These are phyloP conservation scores for Gobius niger DNA, from an alignment of 2,113 vertebrate genomes.

Conservation along the genomic window DNA sequence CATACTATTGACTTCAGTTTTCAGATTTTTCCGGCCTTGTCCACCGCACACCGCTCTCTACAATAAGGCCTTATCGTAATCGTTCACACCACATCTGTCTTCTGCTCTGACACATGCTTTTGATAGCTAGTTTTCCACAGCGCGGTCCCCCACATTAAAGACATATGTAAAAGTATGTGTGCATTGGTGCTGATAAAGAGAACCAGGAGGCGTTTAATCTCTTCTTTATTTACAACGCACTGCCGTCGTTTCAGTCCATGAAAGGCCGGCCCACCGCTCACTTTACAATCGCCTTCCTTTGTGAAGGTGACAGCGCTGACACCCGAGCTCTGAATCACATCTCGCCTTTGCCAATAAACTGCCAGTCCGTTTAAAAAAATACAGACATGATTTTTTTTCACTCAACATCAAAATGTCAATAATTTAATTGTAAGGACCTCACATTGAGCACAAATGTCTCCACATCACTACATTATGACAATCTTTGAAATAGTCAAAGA, in stretches of 20 bases:
- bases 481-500: conserved; percentile 28
- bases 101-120: conserved; percentile 8
- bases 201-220: conserved; percentile 29
- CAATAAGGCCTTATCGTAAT: conserved; percentile 13
- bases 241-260: conserved; percentile 22
- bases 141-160: neutral
- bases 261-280: conserved; percentile 19
- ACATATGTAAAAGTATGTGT: conserved; percentile 4
- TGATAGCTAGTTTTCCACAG: conserved; percentile 16
- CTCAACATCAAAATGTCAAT: conserved; percentile 40
- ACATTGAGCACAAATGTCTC: conserved; percentile 46
- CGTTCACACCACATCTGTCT: neutral
- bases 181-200: conserved; percentile 12
- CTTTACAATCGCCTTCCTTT: conserved; percentile 40
- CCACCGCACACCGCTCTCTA: conserved; percentile 1
- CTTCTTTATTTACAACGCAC: conserved; percentile 62
- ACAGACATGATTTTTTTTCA: conserved; percentile 30
- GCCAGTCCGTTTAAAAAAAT: conserved; percentile 22
- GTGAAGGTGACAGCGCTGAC: conserved; percentile 35
- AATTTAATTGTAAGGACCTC: conserved; percentile 35
- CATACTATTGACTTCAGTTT: conserved; percentile 14
- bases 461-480: conserved; percentile 43
- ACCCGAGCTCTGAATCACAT: conserved; percentile 27
- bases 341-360: conserved; percentile 10
- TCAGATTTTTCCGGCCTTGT: conserved; percentile 3